Percentiles rank a stretch among this genome's conserved stretches.
Conservation (phyloP, 1,140 invertebrate species). For the Papilio glaucus region DNA sequence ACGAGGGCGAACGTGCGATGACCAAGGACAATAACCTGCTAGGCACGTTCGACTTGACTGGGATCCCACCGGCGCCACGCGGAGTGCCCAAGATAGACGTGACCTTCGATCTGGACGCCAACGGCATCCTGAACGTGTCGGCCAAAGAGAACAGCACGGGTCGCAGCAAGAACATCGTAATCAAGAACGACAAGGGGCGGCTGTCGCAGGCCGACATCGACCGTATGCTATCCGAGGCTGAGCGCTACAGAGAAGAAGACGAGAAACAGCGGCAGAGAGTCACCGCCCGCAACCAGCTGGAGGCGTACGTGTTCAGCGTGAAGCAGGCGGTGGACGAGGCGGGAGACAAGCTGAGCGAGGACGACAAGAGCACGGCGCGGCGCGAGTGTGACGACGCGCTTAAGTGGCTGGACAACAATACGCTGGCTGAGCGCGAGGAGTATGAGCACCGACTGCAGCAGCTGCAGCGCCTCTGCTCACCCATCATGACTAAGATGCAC, state of each 20-base stretch:
- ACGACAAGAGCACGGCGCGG: conserved; percentile 86
- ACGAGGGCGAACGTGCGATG: too few species aligned
- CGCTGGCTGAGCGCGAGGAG: conserved; percentile 91
- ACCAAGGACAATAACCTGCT: too few species aligned
- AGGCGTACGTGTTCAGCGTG: conserved; percentile 91
- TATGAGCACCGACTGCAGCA: too few species aligned
- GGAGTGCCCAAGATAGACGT: too few species aligned
- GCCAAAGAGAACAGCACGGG: conserved; percentile 87
- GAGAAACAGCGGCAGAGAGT: conserved; percentile 93
- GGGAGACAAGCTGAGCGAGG: too few species aligned
- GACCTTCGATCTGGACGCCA: too few species aligned
- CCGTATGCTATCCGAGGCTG: too few species aligned
- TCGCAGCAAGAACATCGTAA: conserved; percentile 88
- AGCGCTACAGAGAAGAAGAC: too few species aligned
- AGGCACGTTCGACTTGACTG: too few species aligned
- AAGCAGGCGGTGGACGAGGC: too few species aligned
- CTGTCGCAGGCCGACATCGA: conserved; percentile 95
- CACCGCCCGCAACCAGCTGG: conserved; percentile 88
- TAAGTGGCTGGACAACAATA: too few species aligned
- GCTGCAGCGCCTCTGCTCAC: conserved; percentile 87
- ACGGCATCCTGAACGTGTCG: conserved; percentile 89
- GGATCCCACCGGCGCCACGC: too few species aligned
- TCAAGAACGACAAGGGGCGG: conserved; percentile 96
- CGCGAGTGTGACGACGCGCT: conserved; percentile 84
- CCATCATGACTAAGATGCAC: conserved; percentile 91